These are phyloP conservation scores for Myotis lucifugus DNA, from an alignment of 2,113 vertebrate genomes.

Conservation along the genomic window DNA sequence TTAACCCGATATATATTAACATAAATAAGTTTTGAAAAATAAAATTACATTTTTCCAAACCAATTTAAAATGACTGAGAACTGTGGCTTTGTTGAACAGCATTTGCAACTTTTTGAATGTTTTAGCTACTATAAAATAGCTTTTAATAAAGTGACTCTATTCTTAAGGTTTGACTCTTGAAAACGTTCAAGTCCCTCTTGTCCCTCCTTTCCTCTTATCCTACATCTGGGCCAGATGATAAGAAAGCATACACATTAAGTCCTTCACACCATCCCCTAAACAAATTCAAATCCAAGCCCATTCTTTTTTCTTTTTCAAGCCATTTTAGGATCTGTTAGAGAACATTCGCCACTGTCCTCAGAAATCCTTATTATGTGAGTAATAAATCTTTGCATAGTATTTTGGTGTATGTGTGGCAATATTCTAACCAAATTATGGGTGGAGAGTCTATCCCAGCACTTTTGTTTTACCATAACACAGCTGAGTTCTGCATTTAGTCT, in stretches of 20 bases:
- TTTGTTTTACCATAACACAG: not conserved
- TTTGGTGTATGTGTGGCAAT: not conserved
- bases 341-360: not conserved
- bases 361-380: not conserved
- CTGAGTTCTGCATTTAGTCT: not conserved
- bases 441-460: not conserved
- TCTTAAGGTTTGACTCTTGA: not conserved
- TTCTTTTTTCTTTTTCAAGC: not conserved
- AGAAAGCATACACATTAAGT: not conserved
- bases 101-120: not conserved
- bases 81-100: not conserved
- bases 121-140: not conserved
- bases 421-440: not conserved
- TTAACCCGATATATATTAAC: not conserved
- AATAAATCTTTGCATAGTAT: not conserved
- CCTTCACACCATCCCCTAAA: not conserved
- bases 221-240: not conserved
- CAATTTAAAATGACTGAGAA: not conserved
- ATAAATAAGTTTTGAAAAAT: not conserved
- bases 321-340: not conserved
- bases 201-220: not conserved
- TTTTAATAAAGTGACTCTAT: not conserved
- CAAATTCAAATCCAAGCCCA: not conserved
- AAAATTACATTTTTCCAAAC: not conserved
- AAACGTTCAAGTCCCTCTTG: not conserved